Base-by-base conservation (phyloP, 1,140 invertebrate genomes). In the Papilio polytes region DNA sequence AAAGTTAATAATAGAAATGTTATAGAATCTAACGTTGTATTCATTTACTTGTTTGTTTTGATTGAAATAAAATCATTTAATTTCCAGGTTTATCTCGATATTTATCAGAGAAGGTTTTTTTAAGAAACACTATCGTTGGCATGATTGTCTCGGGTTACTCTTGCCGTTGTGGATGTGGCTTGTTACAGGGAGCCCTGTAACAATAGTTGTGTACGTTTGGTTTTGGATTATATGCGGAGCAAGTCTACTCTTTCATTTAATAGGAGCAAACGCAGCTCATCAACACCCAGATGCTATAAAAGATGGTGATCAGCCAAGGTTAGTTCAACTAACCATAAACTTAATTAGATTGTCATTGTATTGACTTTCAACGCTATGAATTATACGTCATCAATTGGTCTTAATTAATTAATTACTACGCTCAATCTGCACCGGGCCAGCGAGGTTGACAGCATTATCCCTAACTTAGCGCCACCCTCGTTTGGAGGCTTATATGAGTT, bases 281-380 rank as follows among this genome's bases (percentile, higher is more conserved):
- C 98, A 98, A 92, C 97, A 98, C 94, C 97, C 97, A 0, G 96
- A 97, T 46, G 97, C 98, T 78, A 98, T 98, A 89, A 98, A 98
- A 85, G 98, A 98, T 88, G 98, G 98, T 6, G 98, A 98, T 90
- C 91, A 95, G 82, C 89, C 96, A 66, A 94, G 95, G 96, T 96
- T 82, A 77, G 15, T 48, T 51, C 36, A 41, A 8, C 36, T 41
- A 41, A 41, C 36, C 6, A 41, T 41, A 3, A 36, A 36, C 31
- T 36, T 41, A 41, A 41, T 8, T 41, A 41, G 36, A 8, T 41
- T 41, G 7, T 41, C 36, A 41, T 41, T 41, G 36, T 6, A 41
- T 41, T 41, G 36, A 41, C 36, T 41, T 7, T 8, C 7, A 41
- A 41, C 36, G 0, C 6, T 36, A 4, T 41, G 36, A 41, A 41